Evolutionary conservation across 2,113 vertebrate genomes (phyloP), one percentile per base, ranked within the genome.

Genomic region (Macrotus californicus): DNA sequence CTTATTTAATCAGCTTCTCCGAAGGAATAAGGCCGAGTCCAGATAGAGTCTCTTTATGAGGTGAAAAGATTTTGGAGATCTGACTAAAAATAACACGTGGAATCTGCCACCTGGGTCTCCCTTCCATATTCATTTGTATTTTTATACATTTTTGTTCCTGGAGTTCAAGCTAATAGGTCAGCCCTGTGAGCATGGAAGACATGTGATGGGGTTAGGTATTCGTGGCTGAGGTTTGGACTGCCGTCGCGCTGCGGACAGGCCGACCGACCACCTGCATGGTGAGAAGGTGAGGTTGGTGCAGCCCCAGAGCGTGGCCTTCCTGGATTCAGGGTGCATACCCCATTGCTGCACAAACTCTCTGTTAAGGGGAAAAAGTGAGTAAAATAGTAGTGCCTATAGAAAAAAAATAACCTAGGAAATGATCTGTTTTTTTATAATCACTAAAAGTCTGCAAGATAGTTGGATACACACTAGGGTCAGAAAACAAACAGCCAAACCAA

Each of bases 1-100:
- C 94, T 96, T 96, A 95, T 95, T 96, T 97, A 96, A 97, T 97
- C 97, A 96, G 86, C 88, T 94, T 95, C 96, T 97, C 94, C 50
- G 88, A 93, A 88, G 85, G 87, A 96, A 61, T 84, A 96, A 93
- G 88, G 67, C 85, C 59, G 72, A 94, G 70, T 96, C 69, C 67
- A 94, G 85, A 95, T 73, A 92, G n/a, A 22, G 80, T 84, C 95
- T 96, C 46, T 95, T 97, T 97, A 96, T 95, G 91, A 95, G 79
- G 73, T 64, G 69, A 92, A 97, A 90, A 95, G 73, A 94, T 94
- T 96, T 96, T 91, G 85, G 85, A 14, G 2, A 81, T 80, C 61
- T 91, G 77, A 91, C 95, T 97, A 97, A 97, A 97, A 97, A 95
- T 95, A 96, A 76, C 81, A 82, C 1, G 2, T 52, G 16, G 73